Base-by-base conservation (phyloP, 2,888 invertebrate species). In the Spilarctia lutea region DNA sequence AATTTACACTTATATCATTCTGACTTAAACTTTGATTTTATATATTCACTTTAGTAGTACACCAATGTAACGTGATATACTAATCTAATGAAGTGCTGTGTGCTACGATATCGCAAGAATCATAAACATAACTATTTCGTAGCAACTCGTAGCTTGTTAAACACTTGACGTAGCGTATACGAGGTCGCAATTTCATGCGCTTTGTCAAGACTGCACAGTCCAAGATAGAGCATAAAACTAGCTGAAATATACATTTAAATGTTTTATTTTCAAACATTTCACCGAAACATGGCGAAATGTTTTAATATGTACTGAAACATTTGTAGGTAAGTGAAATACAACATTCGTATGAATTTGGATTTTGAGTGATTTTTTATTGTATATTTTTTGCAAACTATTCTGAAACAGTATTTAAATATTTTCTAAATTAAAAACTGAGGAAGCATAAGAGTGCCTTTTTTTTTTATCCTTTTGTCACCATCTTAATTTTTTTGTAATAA, bases 101-200 rank as follows among this genome's bases (percentile, higher is more conserved):
- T 42, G 70, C 42, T 42, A 60, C 70, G 27, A 1, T 70, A 60
- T 39, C 10, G 60, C 70, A 63, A 60, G 60, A 70, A 70, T 70
- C 39, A 24, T 71, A 24, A 1, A 35, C 71, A 13, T n/a, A 24
- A 65, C 48, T 65, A 65, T 39, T 33, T 70, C 42, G 60, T 70
- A 63, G 60, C 70, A 10, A 10, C 27, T 42, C 70, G 69, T 70
- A 70, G 60, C 56, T 60, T 7, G 60, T 70, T 63, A 60, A 20
- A 42, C 70, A 39, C 30, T 63, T 70, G 70, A 70, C 70, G 60
- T 70, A 42, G 60, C 33, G 16, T 65, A 33, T 65, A 13, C 27
- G 45, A 69, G 30, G 39, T 42, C n/a, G 70, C 70, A 30, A 70
- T 70, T 42, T 39, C 27, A 42, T 42, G 27, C 27, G 42, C 42